A percentile compares a stretch with the other conserved stretches of the same genome.
Conservation (phyloP, 2,797 vertebrate genomes). For the Poeciliopsis gracilis region DNA sequence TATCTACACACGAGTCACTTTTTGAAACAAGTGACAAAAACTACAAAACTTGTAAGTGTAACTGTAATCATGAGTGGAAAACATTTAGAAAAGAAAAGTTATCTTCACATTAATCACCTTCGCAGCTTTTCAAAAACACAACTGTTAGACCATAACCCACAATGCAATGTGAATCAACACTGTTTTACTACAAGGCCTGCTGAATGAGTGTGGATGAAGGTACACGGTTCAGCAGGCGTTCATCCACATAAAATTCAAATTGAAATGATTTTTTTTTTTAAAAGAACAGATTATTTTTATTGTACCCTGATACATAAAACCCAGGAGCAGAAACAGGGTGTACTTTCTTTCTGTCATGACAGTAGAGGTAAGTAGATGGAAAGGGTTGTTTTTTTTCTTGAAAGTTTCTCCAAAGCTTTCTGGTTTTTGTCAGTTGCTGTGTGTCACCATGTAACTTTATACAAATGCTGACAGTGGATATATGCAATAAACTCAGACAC, state of each 20-base stretch:
- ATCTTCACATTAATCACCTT: not conserved
- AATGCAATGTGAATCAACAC: not conserved
- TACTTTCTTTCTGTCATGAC: not conserved
- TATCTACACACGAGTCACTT: not conserved
- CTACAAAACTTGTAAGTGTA: not conserved
- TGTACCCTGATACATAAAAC: not conserved
- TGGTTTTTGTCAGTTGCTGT: not conserved
- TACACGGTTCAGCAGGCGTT: no score
- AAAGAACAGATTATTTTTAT: not conserved
- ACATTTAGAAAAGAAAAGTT: not conserved
- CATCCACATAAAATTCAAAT: not conserved
- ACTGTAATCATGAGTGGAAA: not conserved
- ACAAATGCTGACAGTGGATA: not conserved
- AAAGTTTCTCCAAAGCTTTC: not conserved
- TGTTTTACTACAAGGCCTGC: not conserved
- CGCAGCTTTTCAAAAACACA: not conserved
- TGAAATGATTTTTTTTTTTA: not conserved
- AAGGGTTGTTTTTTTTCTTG: not conserved
- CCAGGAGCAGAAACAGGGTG: not conserved
- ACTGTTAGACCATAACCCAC: not conserved
- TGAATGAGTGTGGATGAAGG: not conserved
- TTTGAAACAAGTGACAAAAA: not conserved
- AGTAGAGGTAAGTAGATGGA: not conserved
- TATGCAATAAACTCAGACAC: conserved; percentile 7
- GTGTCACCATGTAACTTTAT: not conserved